phyloP scores from a whole-genome alignment of 2,888 invertebrate species.

The Pogonocherus hispidulus region DNA sequence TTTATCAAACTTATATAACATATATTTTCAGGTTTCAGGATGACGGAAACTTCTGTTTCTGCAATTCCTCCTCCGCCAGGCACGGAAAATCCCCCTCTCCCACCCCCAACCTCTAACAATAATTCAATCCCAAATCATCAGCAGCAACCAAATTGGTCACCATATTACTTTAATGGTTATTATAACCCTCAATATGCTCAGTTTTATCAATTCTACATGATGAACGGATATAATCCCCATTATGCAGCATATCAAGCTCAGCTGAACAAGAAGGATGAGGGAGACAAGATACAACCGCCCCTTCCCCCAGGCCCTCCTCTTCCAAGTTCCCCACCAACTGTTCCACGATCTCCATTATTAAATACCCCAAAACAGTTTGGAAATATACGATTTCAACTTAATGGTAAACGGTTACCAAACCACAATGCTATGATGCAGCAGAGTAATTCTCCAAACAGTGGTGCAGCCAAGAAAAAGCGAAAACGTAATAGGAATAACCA shows the following conservation, averaged over 20 bases:
- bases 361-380: constrained; percentile 68
- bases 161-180: constrained; percentile 48
- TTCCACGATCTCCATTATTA: constrained; percentile 59
- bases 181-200: constrained; percentile 66
- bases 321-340: constrained; percentile 53
- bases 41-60: constrained; percentile 47
- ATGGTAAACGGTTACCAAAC: constrained; percentile 63
- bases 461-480: constrained; percentile 81
- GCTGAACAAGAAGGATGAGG: constrained; percentile 56
- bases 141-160: constrained; percentile 43
- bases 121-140: constrained; percentile 28
- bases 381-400: constrained; percentile 72
- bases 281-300: constrained; percentile 68
- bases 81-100: constrained; percentile 53
- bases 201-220: constrained; percentile 68
- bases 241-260: constrained; percentile 60
- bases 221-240: constrained; percentile 54
- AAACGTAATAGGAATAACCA: constrained; percentile 78
- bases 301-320: constrained; percentile 72
- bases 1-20: no score
- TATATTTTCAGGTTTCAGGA: constrained; percentile 34
- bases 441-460: constrained; percentile 68
- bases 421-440: constrained; percentile 65
- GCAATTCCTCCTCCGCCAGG: constrained; percentile 54
- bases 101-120: constrained; percentile 40